Conservation (phyloP, 2,888 invertebrate species). For the Andrena hattorfiana region DNA sequence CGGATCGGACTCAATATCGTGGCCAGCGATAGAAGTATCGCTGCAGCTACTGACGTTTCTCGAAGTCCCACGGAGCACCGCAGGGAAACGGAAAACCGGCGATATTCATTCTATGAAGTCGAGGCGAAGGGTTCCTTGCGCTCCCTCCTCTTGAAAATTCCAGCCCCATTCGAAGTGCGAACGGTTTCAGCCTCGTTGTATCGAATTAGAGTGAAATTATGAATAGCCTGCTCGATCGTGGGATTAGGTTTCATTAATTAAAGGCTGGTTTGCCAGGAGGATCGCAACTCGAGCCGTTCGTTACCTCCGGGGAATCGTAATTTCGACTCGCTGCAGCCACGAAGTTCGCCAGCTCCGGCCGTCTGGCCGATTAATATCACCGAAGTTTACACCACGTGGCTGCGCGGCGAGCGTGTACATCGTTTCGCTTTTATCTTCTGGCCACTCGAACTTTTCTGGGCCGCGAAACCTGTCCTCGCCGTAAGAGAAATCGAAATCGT, state of each 20-base stretch:
- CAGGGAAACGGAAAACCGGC: background rate
- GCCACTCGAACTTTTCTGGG: slow-evolving; percentile 19
- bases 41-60: background rate
- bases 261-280: slow-evolving; percentile 18
- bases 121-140: background rate
- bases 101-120: background rate
- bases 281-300: background rate
- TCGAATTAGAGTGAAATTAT: slow-evolving; percentile 12
- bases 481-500: background rate
- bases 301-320: slow-evolving; percentile 37
- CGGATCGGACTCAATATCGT: slow-evolving; percentile 51
- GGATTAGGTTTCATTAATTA: slow-evolving; percentile 53
- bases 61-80: background rate
- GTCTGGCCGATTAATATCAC: slow-evolving; percentile 41
- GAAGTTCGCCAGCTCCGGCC: slow-evolving; percentile 14
- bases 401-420: slow-evolving; percentile 28
- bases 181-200: background rate
- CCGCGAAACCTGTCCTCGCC: background rate
- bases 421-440: slow-evolving; percentile 46
- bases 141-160: background rate
- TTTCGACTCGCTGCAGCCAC: slow-evolving; percentile 25
- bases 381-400: slow-evolving; percentile 42
- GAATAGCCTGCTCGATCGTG: slow-evolving; percentile 31
- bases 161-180: background rate
- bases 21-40: slow-evolving; percentile 43